phyloP scores from a whole-genome alignment of 1,140 invertebrate species.

The Bombyx mandarina region DNA sequence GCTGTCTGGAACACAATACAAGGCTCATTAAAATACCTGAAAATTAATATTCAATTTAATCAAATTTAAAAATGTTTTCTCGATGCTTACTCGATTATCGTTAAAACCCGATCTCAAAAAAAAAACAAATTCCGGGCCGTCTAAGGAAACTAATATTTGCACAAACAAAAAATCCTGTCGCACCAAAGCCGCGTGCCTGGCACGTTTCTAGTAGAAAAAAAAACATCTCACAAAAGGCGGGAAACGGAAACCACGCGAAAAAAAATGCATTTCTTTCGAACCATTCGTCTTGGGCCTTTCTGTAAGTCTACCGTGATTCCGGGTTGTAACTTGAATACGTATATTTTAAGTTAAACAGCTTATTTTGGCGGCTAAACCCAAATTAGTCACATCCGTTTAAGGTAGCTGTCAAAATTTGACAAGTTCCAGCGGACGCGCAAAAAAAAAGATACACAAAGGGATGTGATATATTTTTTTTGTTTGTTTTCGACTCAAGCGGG shows the following conservation, averaged over 20 bases:
- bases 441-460: neutral
- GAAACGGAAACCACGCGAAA: neutral
- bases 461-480: neutral
- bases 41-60: too few relatives aligned
- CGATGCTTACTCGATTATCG: too few relatives aligned
- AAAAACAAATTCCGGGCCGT: too few relatives aligned
- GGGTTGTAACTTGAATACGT: neutral
- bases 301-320: conserved; percentile 4
- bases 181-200: too few relatives aligned
- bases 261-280: neutral
- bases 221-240: conserved; percentile 1
- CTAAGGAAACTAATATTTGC: too few relatives aligned
- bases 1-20: too few relatives aligned
- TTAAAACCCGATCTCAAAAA: too few relatives aligned
- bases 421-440: conserved; percentile 3
- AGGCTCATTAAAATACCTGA: too few relatives aligned
- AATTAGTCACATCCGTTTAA: conserved; percentile 6
- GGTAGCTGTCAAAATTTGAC: conserved; percentile 3
- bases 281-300: neutral
- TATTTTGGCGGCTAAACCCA: conserved; percentile 6
- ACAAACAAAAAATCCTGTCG: too few relatives aligned
- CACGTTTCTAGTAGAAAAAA: neutral
- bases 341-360: conserved; percentile 2
- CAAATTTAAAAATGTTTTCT: too few relatives aligned
- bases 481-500: neutral